Conservation (phyloP, 2,113 vertebrate genomes). For the Falco punctatus region DNA sequence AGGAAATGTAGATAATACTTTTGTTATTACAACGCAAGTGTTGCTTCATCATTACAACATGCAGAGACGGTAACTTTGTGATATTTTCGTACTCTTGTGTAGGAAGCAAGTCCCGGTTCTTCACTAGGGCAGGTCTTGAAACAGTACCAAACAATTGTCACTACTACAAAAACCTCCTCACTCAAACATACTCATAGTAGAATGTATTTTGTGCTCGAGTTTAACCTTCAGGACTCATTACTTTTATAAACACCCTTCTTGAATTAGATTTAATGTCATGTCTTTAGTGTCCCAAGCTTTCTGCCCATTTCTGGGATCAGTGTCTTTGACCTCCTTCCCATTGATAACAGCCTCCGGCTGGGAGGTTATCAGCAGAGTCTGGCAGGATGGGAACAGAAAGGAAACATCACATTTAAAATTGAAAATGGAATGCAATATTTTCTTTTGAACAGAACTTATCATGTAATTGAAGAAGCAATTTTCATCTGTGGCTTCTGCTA, state of each 20-base stretch:
- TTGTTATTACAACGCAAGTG: neutral
- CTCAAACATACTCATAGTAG: neutral
- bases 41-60: neutral
- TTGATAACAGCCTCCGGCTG: neutral
- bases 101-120: neutral
- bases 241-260: neutral
- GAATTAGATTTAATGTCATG: neutral
- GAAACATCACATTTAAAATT: neutral
- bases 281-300: neutral
- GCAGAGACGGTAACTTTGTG: neutral
- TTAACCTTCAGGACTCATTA: neutral
- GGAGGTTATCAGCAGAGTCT: neutral
- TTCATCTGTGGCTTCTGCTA: slow-evolving; percentile 5
- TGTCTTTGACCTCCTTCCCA: neutral
- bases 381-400: neutral
- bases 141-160: neutral
- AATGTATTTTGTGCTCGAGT: neutral
- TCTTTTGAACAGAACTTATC: neutral
- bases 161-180: neutral
- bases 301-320: neutral
- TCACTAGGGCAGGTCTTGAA: neutral
- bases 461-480: neutral
- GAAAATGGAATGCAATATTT: neutral
- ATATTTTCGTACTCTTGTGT: neutral
- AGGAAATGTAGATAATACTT: neutral